A percentile compares a stretch with the other conserved stretches of the same genome.
Conservation (phyloP, 2,113 vertebrate species). For the Sceloporus tristichus region DNA sequence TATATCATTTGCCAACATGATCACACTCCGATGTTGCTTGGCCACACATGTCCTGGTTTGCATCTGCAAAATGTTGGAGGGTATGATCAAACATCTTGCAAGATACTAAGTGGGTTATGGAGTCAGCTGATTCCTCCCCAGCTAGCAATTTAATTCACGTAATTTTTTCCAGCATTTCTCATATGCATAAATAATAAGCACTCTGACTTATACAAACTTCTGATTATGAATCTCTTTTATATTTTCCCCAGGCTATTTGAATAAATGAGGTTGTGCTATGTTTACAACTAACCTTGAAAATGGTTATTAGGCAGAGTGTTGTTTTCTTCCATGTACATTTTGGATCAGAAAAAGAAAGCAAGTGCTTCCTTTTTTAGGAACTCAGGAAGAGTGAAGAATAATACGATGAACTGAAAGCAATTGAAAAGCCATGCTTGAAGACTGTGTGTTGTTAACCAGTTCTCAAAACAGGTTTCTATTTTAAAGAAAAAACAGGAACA, state of each 20-base stretch:
- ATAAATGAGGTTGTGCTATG: not conserved
- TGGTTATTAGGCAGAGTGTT: not conserved
- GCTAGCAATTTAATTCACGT: too few species aligned
- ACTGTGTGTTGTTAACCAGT: not conserved
- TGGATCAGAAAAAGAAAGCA: slow-evolving; percentile 3
- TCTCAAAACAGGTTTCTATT: not conserved
- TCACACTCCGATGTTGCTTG: too few species aligned
- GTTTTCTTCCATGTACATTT: not conserved
- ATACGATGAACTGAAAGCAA: not conserved
- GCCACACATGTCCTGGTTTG: too few species aligned
- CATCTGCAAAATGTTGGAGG: too few species aligned
- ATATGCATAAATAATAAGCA: not conserved
- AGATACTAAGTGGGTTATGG: not conserved
- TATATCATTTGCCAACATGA: too few species aligned
- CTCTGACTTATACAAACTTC: not conserved
- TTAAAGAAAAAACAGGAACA: not conserved
- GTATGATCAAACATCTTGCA: not conserved
- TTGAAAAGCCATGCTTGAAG: not conserved
- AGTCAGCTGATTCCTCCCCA: not conserved
- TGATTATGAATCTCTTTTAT: not conserved
- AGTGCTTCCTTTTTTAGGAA: not conserved
- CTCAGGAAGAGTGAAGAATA: not conserved
- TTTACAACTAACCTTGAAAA: not conserved
- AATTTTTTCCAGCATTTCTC: not conserved
- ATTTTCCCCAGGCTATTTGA: not conserved